Evolutionary conservation across 2,888 invertebrate genomes (phyloP).

Genomic region (Smittia aterrima): DNA sequence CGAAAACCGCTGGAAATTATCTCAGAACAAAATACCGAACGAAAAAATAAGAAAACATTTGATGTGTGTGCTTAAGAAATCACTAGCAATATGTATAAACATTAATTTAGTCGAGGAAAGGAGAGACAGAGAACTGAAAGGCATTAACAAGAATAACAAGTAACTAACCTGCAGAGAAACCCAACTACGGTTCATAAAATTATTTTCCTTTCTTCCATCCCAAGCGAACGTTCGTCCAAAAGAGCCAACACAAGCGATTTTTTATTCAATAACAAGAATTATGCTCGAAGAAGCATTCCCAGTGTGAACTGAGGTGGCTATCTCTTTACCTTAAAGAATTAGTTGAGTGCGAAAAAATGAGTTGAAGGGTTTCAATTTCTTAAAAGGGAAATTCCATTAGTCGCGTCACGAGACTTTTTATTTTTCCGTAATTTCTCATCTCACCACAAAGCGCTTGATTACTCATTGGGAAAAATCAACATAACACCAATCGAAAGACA

Average conservation of each 20-base stretch:
- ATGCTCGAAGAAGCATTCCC: not conserved
- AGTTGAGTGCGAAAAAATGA: too few relatives aligned
- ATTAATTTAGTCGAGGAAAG: conserved; percentile 28
- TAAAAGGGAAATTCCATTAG: too few relatives aligned
- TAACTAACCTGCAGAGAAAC: conserved; percentile 35
- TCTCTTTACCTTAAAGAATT: too few relatives aligned
- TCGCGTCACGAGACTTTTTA: too few relatives aligned
- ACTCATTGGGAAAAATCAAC: conserved; percentile 34
- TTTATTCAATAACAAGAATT: conserved; percentile 38
- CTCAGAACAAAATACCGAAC: conserved; percentile 11
- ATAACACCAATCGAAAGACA: conserved; percentile 4
- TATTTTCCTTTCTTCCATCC: not conserved
- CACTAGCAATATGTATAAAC: conserved; percentile 38
- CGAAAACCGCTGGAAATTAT: conserved; percentile 28
- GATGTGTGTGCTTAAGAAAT: conserved; percentile 28
- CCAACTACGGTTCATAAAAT: conserved; percentile 19
- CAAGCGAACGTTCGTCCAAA: not conserved
- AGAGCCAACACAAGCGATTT: conserved; percentile 28
- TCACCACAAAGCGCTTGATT: not conserved
- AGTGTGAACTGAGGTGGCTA: too few relatives aligned
- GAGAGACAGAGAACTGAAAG: conserved; percentile 15
- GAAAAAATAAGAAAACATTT: not conserved
- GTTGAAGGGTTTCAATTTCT: too few relatives aligned
- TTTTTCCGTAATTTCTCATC: too few relatives aligned
- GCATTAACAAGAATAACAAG: conserved; percentile 38